Base-by-base conservation (phyloP, 2,113 vertebrate genomes). In the Azemiops feae region DNA sequence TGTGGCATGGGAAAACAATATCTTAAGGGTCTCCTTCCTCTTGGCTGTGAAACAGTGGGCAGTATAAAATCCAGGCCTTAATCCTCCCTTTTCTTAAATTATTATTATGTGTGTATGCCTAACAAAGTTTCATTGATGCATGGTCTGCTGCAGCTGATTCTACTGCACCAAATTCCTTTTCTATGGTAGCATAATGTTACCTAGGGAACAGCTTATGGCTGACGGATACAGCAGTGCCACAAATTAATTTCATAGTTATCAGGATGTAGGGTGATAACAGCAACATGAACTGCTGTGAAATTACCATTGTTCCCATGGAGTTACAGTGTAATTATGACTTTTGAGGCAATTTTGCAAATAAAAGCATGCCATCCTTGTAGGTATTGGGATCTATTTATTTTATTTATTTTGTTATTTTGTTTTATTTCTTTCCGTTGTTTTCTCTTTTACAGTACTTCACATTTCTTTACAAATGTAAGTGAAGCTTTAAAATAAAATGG, bases 201-300 rank as follows among this genome's bases (percentile, higher is more conserved):
- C 98, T 97, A 97, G 97, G 97, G 97, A 98, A 97, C 97, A 97
- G 97, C 96, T 97, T 97, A 96, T 96, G 96, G 95, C 95, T 95
- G 95, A 97, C 96, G 96, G 95, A 96, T 97, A 97, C 94, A 96
- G 96, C 96, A 92, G 95, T 97, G 96, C 96, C 95, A 96, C 97
- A 97, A 97, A 98, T 98, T 97, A 98, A 97, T 98, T 98, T 98
- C 97, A 97, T 95, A 97, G 96, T 97, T 97, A 97, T 97, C 97
- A 96, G 97, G 94, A 97, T 97, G 96, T 95, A 96, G 96, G 96
- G 95, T 92, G 97, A 96, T 96, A 97, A 97, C 95, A 97, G 96
- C 96, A 96, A 96, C 89, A 57, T 94, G 96, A 97, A 96, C 96
- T 96, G 94, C 97, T 97, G 96, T 97, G 97, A 97, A 97, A 96